Evolutionary conservation across 2,888 invertebrate genomes (phyloP).

Genomic region (Chesias legatella): DNA sequence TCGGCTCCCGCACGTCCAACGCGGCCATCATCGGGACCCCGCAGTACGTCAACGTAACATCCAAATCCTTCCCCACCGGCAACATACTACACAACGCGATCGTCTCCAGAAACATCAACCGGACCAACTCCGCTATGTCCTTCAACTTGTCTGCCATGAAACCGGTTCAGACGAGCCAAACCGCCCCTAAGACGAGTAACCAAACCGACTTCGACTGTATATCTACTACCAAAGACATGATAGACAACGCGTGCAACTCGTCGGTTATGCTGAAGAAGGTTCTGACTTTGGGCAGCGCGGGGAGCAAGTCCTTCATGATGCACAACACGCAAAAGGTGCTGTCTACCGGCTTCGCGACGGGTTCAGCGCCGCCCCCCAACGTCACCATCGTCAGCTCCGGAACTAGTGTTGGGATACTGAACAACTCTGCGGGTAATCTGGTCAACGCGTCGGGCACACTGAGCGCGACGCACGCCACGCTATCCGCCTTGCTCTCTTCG

Average conservation of each 20-base stretch:
- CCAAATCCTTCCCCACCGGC: slow-evolving; percentile 73
- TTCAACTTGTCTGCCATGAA: slow-evolving; percentile 64
- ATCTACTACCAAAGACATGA: slow-evolving; percentile 74
- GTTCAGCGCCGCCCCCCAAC: slow-evolving; percentile 67
- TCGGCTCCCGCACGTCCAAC: slow-evolving; percentile 64
- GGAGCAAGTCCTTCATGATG: slow-evolving; percentile 75
- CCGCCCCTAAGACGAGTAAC: slow-evolving; percentile 59
- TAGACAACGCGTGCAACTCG: slow-evolving; percentile 74
- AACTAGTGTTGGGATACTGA: slow-evolving; percentile 50
- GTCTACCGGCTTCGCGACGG: slow-evolving; percentile 70
- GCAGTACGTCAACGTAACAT: slow-evolving; percentile 72
- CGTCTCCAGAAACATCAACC: slow-evolving; percentile 70
- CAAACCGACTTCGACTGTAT: slow-evolving; percentile 64
- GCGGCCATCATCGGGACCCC: slow-evolving; percentile 65
- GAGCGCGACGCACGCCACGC: slow-evolving; percentile 73
- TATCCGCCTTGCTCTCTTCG: slow-evolving; percentile 67
- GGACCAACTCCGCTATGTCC: slow-evolving; percentile 55
- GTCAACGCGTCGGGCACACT: slow-evolving; percentile 62
- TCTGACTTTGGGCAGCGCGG: slow-evolving; percentile 69
- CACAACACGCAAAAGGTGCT: slow-evolving; percentile 74
- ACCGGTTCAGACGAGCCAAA: slow-evolving; percentile 56
- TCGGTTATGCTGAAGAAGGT: slow-evolving; percentile 78
- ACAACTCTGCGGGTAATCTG: slow-evolving; percentile 47
- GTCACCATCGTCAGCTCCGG: slow-evolving; percentile 75
- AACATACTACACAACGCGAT: slow-evolving; percentile 76